A percentile compares a stretch with the other conserved stretches of the same genome.
Conservation (phyloP, 2,888 invertebrate genomes). For the Meteorus colon region DNA sequence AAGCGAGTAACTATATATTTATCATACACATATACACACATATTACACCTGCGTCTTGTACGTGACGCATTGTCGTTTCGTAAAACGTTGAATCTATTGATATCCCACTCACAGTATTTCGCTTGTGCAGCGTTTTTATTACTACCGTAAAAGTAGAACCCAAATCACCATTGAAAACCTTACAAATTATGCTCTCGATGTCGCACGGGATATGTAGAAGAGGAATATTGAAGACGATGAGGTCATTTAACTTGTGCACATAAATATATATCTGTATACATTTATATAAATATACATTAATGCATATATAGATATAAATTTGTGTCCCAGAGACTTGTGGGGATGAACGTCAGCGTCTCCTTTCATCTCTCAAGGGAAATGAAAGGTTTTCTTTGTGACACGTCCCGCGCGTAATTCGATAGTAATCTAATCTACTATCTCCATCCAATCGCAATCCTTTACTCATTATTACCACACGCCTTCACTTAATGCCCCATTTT, state of each 20-base stretch:
- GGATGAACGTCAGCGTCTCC: constrained; percentile 13
- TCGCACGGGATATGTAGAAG: constrained; percentile 22
- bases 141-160: constrained; percentile 72
- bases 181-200: constrained; percentile 31
- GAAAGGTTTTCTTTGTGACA: constrained; percentile 38
- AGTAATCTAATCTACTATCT: constrained; percentile 36
- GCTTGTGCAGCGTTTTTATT: constrained; percentile 72
- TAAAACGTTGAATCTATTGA: constrained; percentile 64
- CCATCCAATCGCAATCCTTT: constrained; percentile 36
- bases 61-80: constrained; percentile 58
- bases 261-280: constrained; percentile 1
- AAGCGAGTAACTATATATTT: constrained; percentile 50
- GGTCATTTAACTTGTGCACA: constrained; percentile 21
- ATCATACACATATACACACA: constrained; percentile 51
- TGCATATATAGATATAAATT: not conserved
- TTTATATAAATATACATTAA: not conserved
- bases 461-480: constrained; percentile 12
- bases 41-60: constrained; percentile 48
- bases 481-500: constrained; percentile 19
- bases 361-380: constrained; percentile 28
- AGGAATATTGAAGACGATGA: not conserved
- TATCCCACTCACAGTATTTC: constrained; percentile 71
- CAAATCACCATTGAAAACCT: constrained; percentile 46
- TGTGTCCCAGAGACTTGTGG: not conserved
- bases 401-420: constrained; percentile 41